Base-by-base conservation (phyloP, 2,797 vertebrate genomes). In the Emys orbicularis region DNA sequence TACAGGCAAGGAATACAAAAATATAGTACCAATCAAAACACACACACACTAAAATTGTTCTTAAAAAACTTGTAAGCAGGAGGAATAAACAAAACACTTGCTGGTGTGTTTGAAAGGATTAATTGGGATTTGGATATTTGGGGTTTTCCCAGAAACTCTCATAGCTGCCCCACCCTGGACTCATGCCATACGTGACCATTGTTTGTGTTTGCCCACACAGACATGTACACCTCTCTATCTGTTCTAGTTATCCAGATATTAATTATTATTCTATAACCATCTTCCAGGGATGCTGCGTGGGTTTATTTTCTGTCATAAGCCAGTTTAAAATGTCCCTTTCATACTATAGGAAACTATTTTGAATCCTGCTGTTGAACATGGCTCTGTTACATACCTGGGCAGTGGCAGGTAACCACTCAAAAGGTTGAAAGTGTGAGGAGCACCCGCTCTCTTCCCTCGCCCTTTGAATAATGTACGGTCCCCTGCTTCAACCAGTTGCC, bases 401-500 rank as follows among this genome's bases (percentile, higher is more conserved):
- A 47, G 3, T 7, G 21, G 3, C 68, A 77, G 59, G 37, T 87
- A 59, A 25, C 90, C 83, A 88, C 81, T 89, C 61, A 54, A 87
- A 56, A 49, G 52, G 18, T 52, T 83, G 83, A 81, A 93, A 79
- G 82, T 65, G 23, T 2, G 82, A 89, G 56, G 54, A 94, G 0
- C 79, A 34, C 49, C 74, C 79, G 52, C 52, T 91, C 91, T 92
- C 87, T 59, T 25, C 21, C 79, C 83, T 74, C 65, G 59, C 29
- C 76, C 47, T 49, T 16, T 21, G 34, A 19, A 41, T 77, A 77
- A 29, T 29, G 25, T 53, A 61, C 61, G 27, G 2, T 4, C 59
- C 34, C 41, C 19, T 65, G 50, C n/a, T 84, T 81, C 79, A 37
- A n/a, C 87, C 79, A 47, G 49, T 13, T 68, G 76, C 0, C 4